These are phyloP conservation scores for Melanotaenia parkinsoni DNA, from an alignment of 2,797 vertebrate species.

Conservation along the genomic window DNA sequence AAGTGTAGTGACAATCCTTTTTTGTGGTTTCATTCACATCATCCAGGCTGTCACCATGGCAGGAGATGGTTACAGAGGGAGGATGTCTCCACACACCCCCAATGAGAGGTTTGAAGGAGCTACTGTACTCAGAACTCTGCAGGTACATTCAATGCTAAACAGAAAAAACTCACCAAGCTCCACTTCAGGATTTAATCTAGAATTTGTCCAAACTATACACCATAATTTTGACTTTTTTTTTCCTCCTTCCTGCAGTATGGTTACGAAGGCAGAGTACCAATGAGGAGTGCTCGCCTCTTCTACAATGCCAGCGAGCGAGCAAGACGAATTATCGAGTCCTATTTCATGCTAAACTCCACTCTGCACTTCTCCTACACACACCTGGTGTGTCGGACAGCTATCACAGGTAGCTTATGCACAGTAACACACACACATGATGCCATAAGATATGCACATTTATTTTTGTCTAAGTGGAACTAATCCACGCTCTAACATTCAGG, in stretches of 20 bases:
- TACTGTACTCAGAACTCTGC: constrained; percentile 93
- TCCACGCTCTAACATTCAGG: not conserved
- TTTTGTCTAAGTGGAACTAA: not conserved
- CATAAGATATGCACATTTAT: not conserved
- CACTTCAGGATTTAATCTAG: not conserved
- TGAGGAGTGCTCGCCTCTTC: constrained; percentile 92
- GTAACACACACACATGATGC: not conserved
- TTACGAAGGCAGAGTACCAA: constrained; percentile 91
- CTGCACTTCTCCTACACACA: constrained; percentile 98
- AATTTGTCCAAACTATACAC: not conserved
- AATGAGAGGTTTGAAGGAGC: constrained; percentile 98
- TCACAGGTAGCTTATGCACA: constrained; percentile 84
- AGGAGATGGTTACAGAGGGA: constrained; percentile 95
- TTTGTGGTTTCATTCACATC: not conserved
- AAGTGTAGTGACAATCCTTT: not conserved
- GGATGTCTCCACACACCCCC: constrained; percentile 95
- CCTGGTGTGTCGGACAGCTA: constrained; percentile 95
- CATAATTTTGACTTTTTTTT: not conserved
- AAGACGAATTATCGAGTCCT: constrained; percentile 90
- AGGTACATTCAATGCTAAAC: constrained; percentile 76
- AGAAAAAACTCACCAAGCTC: not conserved
- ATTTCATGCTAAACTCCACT: constrained; percentile 94
- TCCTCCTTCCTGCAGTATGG: constrained; percentile 83
- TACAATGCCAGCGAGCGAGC: constrained; percentile 95
- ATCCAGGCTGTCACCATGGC: constrained; percentile 88